Base-by-base conservation (phyloP, 92 coral and sea anemone species). In the Actinernus sp. region DNA sequence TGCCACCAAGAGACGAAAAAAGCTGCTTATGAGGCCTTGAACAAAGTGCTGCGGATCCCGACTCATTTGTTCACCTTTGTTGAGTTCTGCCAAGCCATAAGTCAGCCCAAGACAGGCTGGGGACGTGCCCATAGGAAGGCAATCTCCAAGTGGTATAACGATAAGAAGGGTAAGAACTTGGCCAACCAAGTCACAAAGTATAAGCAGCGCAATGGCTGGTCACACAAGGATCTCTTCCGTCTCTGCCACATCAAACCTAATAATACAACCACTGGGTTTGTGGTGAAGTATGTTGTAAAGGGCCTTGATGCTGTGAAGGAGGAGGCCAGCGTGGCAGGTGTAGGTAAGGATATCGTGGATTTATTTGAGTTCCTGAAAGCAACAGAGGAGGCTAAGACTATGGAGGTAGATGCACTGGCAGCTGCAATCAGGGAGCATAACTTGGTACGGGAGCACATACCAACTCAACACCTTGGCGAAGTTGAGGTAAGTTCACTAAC, bases 111-210 rank as follows among this genome's bases (percentile, higher is more conserved):
- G 17, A 80, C 88, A 4, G 99, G 99, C 22, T 95, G 99, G 99
- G 97, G 99, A 0, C 76, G 99, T 26, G 89, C 99, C 3, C 99
- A 95, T 57, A 72, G 99, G 20, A 91, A 86, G n/a, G 99, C 97
- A 1, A 84, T 95, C 72, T 78, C 80, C 70, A 91, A 95, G 50
- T 95, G 99, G 99, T 95, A 95, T 60, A 80, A 63, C 39, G 60
- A 65, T 1, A 94, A 91, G 78, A 71, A 78, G 47, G 89, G 83
- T 2, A 85, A 46, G 37, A 68, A 68, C 25, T 76, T 95, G 16
- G 95, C 99, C 0, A 65, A 36, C 12, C 81, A 78, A 41, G 86
- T 95, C 33, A 95, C 99, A 3, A 95, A 95, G 77, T 95, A 95
- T 76, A 92, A 84, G 63, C 90, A 83, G 51, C 91, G 98, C 0